Conservation (phyloP, 37 sponge, comb jelly and placozoan species). For the Ephydatia muelleri region DNA sequence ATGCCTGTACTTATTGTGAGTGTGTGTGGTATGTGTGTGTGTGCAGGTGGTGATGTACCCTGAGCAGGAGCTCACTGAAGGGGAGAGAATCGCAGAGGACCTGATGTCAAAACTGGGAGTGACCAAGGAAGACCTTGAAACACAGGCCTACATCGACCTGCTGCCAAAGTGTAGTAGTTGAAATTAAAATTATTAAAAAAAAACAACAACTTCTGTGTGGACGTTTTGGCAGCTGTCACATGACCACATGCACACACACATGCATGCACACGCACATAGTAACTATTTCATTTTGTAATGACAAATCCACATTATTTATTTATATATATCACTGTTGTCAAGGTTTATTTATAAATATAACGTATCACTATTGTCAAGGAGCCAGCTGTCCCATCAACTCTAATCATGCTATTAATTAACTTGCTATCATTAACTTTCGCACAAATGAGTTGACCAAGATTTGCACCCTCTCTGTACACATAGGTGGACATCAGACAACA, state of each 20-base stretch:
- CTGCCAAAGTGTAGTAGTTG: not conserved
- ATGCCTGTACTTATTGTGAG: not conserved
- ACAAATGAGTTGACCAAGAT: too few relatives aligned
- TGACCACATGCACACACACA: too few relatives aligned
- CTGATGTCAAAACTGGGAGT: slow-evolving; percentile 67
- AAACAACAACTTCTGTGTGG: not conserved
- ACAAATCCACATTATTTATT: not conserved
- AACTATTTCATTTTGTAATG: not conserved
- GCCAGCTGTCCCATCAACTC: too few relatives aligned
- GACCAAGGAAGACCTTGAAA: slow-evolving; percentile 21
- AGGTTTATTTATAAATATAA: too few relatives aligned
- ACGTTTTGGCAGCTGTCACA: not conserved
- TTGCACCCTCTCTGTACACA: too few relatives aligned
- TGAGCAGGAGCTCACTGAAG: slow-evolving; percentile 49
- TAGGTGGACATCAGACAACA: too few relatives aligned
- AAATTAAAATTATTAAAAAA: too few relatives aligned
- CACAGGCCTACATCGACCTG: slow-evolving; percentile 78
- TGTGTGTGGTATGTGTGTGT: not conserved
- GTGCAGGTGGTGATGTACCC: slow-evolving; percentile 63
- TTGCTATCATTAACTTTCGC: too few relatives aligned
- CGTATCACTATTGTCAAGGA: too few relatives aligned
- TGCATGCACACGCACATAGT: too few relatives aligned
- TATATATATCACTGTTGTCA: not conserved
- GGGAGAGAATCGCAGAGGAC: slow-evolving; percentile 58
- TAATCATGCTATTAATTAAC: too few relatives aligned